These are phyloP conservation scores for Syngnathus floridae DNA, from an alignment of 2,113 vertebrate genomes.

Conservation along the genomic window DNA sequence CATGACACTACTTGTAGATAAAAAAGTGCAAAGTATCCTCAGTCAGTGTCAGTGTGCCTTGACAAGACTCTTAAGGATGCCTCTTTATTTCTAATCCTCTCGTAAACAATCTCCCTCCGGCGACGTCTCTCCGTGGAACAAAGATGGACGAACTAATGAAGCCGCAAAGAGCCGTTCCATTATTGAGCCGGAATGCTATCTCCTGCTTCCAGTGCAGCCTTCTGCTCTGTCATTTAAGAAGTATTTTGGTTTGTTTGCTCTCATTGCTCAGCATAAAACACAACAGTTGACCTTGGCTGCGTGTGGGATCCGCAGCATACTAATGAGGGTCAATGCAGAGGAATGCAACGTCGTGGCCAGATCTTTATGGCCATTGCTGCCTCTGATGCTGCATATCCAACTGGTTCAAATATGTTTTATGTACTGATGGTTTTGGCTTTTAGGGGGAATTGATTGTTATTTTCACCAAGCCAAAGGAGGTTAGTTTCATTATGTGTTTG, in stretches of 20 bases:
- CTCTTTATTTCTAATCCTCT: constrained; percentile 45
- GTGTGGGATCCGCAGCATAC: constrained; percentile 58
- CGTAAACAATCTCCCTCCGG: constrained; percentile 41
- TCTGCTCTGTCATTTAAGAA: constrained; percentile 24
- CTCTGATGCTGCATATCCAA: constrained; percentile 37
- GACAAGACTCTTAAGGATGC: constrained; percentile 34
- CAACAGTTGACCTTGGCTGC: constrained; percentile 60
- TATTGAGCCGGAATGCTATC: constrained; percentile 23
- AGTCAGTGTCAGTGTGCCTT: constrained; percentile 28
- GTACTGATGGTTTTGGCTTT: background rate
- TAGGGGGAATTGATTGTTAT: background rate
- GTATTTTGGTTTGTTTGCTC: constrained; percentile 31
- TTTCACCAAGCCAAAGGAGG: background rate
- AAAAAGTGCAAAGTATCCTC: constrained; percentile 26
- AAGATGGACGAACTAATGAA: constrained; percentile 43
- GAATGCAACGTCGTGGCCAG: constrained; percentile 33
- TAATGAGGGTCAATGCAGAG: constrained; percentile 51
- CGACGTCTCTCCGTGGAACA: constrained; percentile 7
- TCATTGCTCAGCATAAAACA: constrained; percentile 42
- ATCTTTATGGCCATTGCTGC: constrained; percentile 30
- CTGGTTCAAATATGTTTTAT: constrained; percentile 28
- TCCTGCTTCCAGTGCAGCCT: constrained; percentile 12
- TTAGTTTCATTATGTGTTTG: background rate
- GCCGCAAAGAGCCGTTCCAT: constrained; percentile 20
- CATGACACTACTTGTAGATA: constrained; percentile 1